Conservation (phyloP, 2,888 invertebrate genomes). For the Tetropium fuscum region DNA sequence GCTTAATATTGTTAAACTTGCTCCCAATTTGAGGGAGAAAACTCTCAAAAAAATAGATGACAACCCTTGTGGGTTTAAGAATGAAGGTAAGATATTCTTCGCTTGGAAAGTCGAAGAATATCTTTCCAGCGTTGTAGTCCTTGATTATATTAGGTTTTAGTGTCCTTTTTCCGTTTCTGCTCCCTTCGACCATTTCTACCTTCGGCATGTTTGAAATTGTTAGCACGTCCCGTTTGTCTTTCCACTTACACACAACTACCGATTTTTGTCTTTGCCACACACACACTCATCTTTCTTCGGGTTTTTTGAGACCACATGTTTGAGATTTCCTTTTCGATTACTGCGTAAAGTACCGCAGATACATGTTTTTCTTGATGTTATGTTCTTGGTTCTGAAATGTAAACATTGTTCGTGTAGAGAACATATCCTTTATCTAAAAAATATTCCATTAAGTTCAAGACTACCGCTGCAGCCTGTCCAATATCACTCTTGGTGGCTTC, state of each 20-base stretch:
- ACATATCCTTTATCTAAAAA: no score
- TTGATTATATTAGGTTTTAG: no score
- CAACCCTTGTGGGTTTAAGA: no score
- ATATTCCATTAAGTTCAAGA: no score
- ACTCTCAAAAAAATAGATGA: no score
- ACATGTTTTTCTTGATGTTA: slow-evolving; percentile 40
- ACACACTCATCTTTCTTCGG: slow-evolving; percentile 31
- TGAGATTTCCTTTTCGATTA: slow-evolving; percentile 44
- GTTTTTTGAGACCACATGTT: slow-evolving; percentile 13
- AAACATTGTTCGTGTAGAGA: slow-evolving; percentile 48
- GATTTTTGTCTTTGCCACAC: slow-evolving; percentile 18
- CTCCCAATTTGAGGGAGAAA: no score
- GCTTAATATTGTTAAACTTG: no score
- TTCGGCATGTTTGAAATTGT: not conserved
- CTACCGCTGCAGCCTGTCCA: no score
- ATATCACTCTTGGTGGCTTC: no score
- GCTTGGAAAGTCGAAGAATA: no score
- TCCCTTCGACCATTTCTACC: not conserved
- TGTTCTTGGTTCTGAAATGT: slow-evolving; percentile 28
- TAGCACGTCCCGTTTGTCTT: slow-evolving; percentile 25
- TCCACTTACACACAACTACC: slow-evolving; percentile 16
- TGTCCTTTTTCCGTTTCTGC: not conserved
- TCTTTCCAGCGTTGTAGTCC: no score
- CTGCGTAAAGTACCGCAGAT: slow-evolving; percentile 43
- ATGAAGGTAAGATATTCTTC: no score